Evolutionary conservation across 2,797 vertebrate species (phyloP), one percentile per base, ranked within the genome.

Genomic region (Bradypus variegatus): DNA sequence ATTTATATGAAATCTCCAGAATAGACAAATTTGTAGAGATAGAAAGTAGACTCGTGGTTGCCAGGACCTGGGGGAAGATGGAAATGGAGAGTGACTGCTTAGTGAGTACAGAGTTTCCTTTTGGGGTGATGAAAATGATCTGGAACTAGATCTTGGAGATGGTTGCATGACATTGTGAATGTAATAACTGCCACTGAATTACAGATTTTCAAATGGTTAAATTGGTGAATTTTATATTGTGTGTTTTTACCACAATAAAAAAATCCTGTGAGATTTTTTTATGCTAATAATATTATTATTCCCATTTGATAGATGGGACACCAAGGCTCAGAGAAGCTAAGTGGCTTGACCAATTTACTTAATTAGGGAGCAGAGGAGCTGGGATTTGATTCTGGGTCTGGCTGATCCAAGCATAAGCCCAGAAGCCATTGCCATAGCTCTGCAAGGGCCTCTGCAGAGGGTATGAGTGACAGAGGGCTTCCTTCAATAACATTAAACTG

Each of bases 381-480:
- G 73, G 73, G 31, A 55, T 86, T 69, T 62, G 48, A 72, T 67
- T 67, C 55, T 50, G 29, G n/a, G 3, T 77, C 15, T 36, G 82
- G n/a, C 70, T 73, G n/a, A 45, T 36, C 36, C n/a, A 41, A 64
- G 38, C 18, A 29, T 12, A 33, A 13, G 0, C 27, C 45, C 31
- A 41, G 73, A 5, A 2, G 53, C 65, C 36, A 18, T 33, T 23
- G 33, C 31, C 65, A 73, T n/a, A 79, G 41, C 29, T 93, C n/a
- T 21, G 38, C 0, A 0, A 53, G 8, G 27, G 8, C 3, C 65
- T 58, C 58, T 16, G 6, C 21, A 33, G 19, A 19, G 6, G 3
- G 9, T 45, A 8, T 50, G 41, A 80, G 75, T 21, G 3, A 41
- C 58, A 21, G 25, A 41, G 38, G 29, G 36, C 23, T n/a, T 65